Percentiles rank a stretch among this genome's conserved stretches.
phyloP scores from a whole-genome alignment of 2,797 vertebrate genomes.

The Hirundo rustica region DNA sequence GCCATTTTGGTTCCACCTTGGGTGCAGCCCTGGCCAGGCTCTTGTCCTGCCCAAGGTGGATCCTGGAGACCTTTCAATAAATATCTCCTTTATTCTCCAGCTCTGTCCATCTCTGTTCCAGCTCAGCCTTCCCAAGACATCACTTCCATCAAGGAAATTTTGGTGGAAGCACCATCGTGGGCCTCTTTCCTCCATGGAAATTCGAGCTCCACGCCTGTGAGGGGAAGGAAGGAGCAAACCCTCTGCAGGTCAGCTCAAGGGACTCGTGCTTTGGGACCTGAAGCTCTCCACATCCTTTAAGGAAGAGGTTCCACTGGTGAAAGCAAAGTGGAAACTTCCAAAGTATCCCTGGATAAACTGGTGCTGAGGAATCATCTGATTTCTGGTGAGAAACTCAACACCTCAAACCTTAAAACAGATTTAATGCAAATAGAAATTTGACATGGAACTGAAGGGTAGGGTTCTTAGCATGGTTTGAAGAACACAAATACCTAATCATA shows the following conservation, averaged over 20 bases:
- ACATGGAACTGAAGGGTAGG: neutral
- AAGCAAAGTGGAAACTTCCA: neutral
- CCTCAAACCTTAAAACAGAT: neutral
- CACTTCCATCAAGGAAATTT: neutral
- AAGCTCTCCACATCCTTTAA: neutral
- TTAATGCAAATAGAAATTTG: neutral
- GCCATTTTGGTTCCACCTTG: too few relatives aligned
- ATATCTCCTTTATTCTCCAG: too few relatives aligned
- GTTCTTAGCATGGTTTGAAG: neutral
- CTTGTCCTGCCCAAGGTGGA: too few relatives aligned
- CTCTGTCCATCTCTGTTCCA: neutral
- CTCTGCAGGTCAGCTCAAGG: neutral
- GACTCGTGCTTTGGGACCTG: neutral
- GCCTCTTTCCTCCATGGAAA: neutral
- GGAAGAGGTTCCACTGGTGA: neutral
- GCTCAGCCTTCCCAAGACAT: neutral
- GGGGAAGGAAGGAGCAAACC: neutral
- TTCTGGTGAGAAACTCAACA: neutral
- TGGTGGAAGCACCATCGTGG: fast-evolving
- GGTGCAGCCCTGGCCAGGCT: too few relatives aligned
- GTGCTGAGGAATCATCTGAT: neutral
- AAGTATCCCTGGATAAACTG: neutral
- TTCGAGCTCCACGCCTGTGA: neutral
- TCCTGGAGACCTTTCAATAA: too few relatives aligned
- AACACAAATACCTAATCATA: neutral